Conservation (phyloP, 2,797 vertebrate species). For the Cetoscarus ocellatus region DNA sequence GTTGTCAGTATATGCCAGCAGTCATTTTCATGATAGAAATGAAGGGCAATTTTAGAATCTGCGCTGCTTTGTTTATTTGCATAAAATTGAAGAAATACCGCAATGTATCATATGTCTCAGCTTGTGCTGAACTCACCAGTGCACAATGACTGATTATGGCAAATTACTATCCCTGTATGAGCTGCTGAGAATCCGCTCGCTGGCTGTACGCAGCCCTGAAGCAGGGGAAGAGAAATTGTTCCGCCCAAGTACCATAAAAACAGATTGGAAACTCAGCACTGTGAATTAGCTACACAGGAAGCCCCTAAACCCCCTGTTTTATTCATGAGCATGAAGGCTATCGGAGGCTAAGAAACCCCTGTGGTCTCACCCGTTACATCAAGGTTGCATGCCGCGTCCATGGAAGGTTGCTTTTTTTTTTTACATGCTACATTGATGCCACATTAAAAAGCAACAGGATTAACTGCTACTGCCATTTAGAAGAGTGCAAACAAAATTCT, state of each 20-base stretch:
- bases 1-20: slow-evolving; percentile 36
- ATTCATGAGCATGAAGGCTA: slow-evolving; percentile 89
- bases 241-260: slow-evolving; percentile 86
- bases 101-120: slow-evolving; percentile 69
- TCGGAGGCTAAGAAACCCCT: slow-evolving; percentile 86
- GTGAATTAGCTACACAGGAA: slow-evolving; percentile 87
- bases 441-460: slow-evolving; percentile 79
- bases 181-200: slow-evolving; percentile 76
- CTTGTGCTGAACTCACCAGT: slow-evolving; percentile 72
- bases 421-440: slow-evolving; percentile 43
- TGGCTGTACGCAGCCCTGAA: slow-evolving; percentile 77
- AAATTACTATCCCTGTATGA: slow-evolving; percentile 81
- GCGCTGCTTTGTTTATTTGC: slow-evolving; percentile 75
- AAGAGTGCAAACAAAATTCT: slow-evolving; percentile 66
- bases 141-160: slow-evolving; percentile 80
- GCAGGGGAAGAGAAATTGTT: slow-evolving; percentile 82
- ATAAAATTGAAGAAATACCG: slow-evolving; percentile 76
- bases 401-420: slow-evolving; percentile 70
- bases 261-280: slow-evolving; percentile 83
- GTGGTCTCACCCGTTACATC: slow-evolving; percentile 84
- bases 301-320: slow-evolving; percentile 89
- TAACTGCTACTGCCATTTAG: slow-evolving; percentile 73
- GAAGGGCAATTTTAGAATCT: slow-evolving; percentile 58
- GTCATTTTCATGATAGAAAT: slow-evolving; percentile 47
- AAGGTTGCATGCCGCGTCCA: slow-evolving; percentile 81